These are phyloP conservation scores for Poecilobothrus nobilitatus DNA, from an alignment of 2,888 invertebrate species.

Conservation along the genomic window DNA sequence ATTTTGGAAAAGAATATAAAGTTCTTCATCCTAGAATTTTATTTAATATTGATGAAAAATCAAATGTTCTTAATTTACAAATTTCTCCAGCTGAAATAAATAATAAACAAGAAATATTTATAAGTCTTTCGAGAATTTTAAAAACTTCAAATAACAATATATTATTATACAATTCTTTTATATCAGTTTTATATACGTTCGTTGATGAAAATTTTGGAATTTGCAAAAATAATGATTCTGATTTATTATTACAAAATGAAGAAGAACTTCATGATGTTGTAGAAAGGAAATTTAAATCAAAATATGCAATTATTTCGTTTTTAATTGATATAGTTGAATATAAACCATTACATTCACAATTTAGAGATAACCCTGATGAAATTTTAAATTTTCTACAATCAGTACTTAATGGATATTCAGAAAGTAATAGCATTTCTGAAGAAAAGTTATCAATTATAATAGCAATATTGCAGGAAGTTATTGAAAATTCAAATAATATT, in stretches of 20 bases:
- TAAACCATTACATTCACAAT: conserved; percentile 33
- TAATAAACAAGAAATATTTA: conserved; percentile 24
- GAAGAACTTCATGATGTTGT: conserved; percentile 33
- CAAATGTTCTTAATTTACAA: conserved; percentile 25
- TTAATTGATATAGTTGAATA: conserved; percentile 36
- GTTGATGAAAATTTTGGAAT: conserved; percentile 23
- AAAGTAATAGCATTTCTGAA: conserved; percentile 28
- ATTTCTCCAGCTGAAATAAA: conserved; percentile 24
- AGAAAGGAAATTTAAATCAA: conserved; percentile 30
- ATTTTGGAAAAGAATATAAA: conserved; percentile 26
- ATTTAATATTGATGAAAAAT: conserved; percentile 22
- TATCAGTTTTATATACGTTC: conserved; percentile 28
- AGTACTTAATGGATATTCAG: conserved; percentile 26
- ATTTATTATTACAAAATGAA: conserved; percentile 31
- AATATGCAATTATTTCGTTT: conserved; percentile 33
- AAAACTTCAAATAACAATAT: conserved; percentile 30
- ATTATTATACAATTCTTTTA: conserved; percentile 35
- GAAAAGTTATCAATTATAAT: conserved; percentile 20
- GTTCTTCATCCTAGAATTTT: conserved; percentile 29
- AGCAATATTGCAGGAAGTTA: conserved; percentile 33
- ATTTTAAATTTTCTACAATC: conserved; percentile 31
- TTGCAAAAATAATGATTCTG: conserved; percentile 8
- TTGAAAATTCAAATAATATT: conserved; percentile 26
- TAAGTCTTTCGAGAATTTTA: conserved; percentile 29
- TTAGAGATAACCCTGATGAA: conserved; percentile 32